These are phyloP conservation scores for Notiomystis cincta DNA, from an alignment of 2,113 vertebrate genomes.

Conservation along the genomic window DNA sequence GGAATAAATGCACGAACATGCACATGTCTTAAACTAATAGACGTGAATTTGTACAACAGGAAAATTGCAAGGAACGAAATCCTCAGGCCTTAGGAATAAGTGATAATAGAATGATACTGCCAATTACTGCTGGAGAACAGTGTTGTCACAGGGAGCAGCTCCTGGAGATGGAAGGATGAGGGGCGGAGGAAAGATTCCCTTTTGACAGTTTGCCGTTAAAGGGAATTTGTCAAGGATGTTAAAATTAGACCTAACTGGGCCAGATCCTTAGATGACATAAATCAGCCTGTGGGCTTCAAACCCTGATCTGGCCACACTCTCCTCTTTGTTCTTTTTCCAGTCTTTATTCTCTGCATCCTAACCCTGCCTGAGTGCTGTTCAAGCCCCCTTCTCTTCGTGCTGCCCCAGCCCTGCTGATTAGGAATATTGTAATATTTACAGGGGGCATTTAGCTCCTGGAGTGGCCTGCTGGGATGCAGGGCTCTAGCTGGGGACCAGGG, in stretches of 20 bases:
- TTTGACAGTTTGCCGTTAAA: neutral
- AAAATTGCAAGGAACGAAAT: constrained; percentile 47
- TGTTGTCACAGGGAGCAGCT: constrained; percentile 27
- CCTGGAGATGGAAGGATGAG: neutral
- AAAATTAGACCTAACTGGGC: constrained; percentile 39
- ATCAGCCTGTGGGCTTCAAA: neutral
- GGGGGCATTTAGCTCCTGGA: neutral
- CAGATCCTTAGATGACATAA: constrained; percentile 36
- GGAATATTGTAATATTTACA: neutral
- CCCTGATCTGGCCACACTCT: neutral
- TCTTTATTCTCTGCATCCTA: neutral
- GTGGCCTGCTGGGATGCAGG: neutral
- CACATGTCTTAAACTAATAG: neutral
- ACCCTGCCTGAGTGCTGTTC: neutral
- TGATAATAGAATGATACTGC: constrained; percentile 51
- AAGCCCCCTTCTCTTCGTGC: neutral
- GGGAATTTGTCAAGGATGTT: constrained; percentile 49
- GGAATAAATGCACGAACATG: neutral
- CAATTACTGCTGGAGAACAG: constrained; percentile 46
- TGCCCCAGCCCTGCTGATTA: neutral
- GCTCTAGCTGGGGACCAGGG: neutral
- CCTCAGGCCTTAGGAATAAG: constrained; percentile 28
- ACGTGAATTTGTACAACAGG: constrained; percentile 25
- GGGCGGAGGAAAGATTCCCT: neutral
- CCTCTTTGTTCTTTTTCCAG: constrained; percentile 20